A percentile compares a stretch with the other conserved stretches of the same genome.
Evolutionary conservation across 2,888 invertebrate genomes (phyloP).

Genomic region (Sarcophaga subvicina): DNA sequence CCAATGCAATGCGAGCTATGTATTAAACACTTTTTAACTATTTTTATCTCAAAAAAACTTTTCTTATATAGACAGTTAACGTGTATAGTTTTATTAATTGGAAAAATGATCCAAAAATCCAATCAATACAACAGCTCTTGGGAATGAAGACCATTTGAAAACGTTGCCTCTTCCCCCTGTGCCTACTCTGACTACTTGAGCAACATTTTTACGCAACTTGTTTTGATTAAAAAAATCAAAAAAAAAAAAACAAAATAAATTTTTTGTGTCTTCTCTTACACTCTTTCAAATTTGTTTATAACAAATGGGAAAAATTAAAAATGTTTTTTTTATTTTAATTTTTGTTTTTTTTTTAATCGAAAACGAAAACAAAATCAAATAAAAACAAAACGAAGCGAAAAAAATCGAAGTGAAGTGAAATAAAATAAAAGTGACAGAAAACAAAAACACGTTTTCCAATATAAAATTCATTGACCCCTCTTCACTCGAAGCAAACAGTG

Average conservation of each 20-base stretch:
- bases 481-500: conserved; percentile 17
- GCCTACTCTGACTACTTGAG: not conserved
- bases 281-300: conserved; percentile 57
- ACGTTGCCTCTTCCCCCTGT: not conserved
- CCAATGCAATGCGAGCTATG: not conserved
- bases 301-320: conserved; percentile 49
- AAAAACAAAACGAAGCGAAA: too few relatives aligned
- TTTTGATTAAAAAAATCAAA: not conserved
- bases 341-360: not conserved
- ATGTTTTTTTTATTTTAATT: not conserved
- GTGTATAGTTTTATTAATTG: not conserved
- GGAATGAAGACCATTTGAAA: not conserved
- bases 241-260: too few relatives aligned
- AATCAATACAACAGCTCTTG: not conserved
- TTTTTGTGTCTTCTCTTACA: not conserved
- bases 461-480: conserved; percentile 68
- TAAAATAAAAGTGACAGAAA: conserved; percentile 51
- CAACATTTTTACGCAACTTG: not conserved
- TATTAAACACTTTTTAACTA: not conserved
- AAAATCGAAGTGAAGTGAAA: conserved; percentile 5
- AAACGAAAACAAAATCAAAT: not conserved
- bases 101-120: not conserved
- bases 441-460: conserved; percentile 66
- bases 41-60: not conserved
- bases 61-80: not conserved